Evolutionary conservation across 64 coral and sea anemone species (phyloP), one percentile per base, ranked within the genome.

Genomic region (Catalaphyllia jardinei): DNA sequence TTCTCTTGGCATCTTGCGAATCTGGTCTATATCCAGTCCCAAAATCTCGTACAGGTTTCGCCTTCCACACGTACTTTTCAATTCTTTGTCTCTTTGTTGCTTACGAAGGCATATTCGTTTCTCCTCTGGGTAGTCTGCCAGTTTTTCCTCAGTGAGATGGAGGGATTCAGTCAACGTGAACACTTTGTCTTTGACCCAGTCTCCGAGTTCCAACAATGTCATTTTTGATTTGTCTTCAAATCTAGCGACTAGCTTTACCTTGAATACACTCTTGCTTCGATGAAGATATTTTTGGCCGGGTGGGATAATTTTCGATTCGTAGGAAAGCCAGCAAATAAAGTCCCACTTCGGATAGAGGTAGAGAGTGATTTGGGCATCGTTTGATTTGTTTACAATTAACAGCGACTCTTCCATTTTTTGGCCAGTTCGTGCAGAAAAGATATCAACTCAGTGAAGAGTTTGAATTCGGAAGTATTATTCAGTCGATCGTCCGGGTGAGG

Each of bases 1-100:
- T 29, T 71, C 74, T 51, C 29, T 67, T 19, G 62, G 22, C 75
- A 92, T 42, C 31, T 92, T 92, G 13, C 91, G 83, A 39, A 87
- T 73, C 78, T 79, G 55, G 52, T 79, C 63, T 83, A 92, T 79
- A 39, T 92, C 84, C 18, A 92, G 60, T 8, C 83, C 85, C 27
- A 92, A 60, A 28, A 92, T 65, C n/a, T 79, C 91, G 52, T 92
- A 92, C 52, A 92, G 50, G 65, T 92, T 92, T 15, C 39, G 73
- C 59, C 22, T 50, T 29, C 83, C 83, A n/a, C 31, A 49, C 20
- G 62, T 72, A 14, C 24, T 18, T 72, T 61, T 79, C 12, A 92
- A 31, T 38, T 92, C 91, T 80, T 92, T 69, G 49, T 80, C 83
- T 79, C 42, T 79, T 29, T 92, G 61, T 54, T 10, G 13, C 13